Base-by-base conservation (phyloP, 2,888 invertebrate genomes). In the Aproaerema taeniolella region DNA sequence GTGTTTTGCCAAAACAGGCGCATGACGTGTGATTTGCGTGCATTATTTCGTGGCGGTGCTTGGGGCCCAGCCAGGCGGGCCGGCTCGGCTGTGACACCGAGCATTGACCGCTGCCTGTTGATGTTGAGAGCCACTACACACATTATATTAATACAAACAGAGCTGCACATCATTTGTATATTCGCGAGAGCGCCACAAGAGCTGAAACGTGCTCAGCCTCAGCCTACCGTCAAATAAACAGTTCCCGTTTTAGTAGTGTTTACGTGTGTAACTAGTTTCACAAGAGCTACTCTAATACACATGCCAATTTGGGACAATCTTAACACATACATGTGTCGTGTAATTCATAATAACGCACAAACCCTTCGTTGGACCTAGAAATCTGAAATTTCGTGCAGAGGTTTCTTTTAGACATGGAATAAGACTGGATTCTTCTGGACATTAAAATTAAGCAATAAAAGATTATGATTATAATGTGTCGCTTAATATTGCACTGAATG, bases 81-180 rank as follows among this genome's bases (percentile, higher is more conserved):
- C 30, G 65, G 66, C 60, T 53, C 50, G 57, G 54, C 47, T 52
- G 55, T 46, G 53, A 57, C 48, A 42, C 56, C 68, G 81, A 67
- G 52, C 81, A 53, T 73, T 81, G 82, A 82, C 80, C 80, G 81
- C 68, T 11, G 36, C 4, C n/a, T n/a, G n/a, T n/a, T n/a, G n/a
- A 9, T 6, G n/a, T 9, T 2, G n/a, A 14, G 9, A 12, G 9
- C 16, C 29, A n/a, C 35, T 25, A 15, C 31, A 28, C 13, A 37
- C 30, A 37, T 20, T 37, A 24, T 37, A 28, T 17, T 14, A 30
- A 37, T 37, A 26, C n/a, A 26, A 26, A 28, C 14, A 11, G 11
- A 10, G 24, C 24, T 33, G 20, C 24, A 24, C 9, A 20, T 9
- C 32, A 32, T 17, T 17, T 32, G 10, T 20, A 32, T 20, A 26